A percentile compares a stretch with the other conserved stretches of the same genome.
Evolutionary conservation across 2,888 invertebrate genomes (phyloP).

Genomic region (Leucophora obtusa): DNA sequence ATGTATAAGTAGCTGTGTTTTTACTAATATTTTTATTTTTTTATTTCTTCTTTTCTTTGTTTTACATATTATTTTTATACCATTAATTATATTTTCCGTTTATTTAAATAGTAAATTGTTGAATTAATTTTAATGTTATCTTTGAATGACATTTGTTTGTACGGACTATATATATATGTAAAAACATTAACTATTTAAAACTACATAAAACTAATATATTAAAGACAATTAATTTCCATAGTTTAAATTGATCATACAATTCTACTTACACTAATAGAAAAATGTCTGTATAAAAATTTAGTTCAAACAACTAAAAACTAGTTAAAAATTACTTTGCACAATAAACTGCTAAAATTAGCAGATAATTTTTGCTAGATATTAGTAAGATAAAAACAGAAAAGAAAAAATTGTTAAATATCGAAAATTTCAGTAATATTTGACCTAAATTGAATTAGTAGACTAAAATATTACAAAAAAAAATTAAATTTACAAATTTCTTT

Average conservation of each 20-base stretch:
- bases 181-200: constrained; percentile 41
- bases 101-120: constrained; percentile 1
- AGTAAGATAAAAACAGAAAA: no score
- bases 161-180: neutral
- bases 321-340: no score
- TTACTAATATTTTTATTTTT: neutral
- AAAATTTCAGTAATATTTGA: no score
- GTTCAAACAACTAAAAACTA: no score
- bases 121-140: neutral
- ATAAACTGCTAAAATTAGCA: no score
- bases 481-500: no score
- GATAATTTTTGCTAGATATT: no score
- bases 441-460: no score
- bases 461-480: no score
- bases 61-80: neutral
- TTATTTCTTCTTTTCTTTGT: neutral
- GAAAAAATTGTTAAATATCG: no score
- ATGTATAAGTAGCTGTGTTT: constrained; percentile 3
- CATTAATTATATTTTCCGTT: no score
- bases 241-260: neutral
- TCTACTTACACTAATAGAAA: neutral
- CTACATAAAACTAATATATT: constrained; percentile 41
- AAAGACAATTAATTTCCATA: neutral
- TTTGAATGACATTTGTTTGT: constrained; percentile 1
- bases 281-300: no score